Evolutionary conservation across 2,888 invertebrate species (phyloP).

Genomic region (Bombylius major): DNA sequence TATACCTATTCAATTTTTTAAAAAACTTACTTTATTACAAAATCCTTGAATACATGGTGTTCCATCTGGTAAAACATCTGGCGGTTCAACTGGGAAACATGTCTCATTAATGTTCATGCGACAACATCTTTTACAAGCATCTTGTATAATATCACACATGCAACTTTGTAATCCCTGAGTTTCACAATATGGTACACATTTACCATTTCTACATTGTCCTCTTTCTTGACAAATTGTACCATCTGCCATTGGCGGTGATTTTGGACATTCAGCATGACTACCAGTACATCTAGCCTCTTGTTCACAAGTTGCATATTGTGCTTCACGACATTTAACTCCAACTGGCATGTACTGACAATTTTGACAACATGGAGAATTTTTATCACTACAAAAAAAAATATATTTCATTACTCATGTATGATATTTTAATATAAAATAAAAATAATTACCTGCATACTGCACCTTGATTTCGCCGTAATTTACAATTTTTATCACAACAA

Average conservation of each 20-base stretch:
- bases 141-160: conserved; percentile 88
- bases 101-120: conserved; percentile 83
- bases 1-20: neutral
- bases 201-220: conserved; percentile 81
- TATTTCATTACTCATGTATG: neutral
- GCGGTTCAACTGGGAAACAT: conserved; percentile 78
- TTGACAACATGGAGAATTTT: conserved; percentile 91
- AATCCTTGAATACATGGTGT: conserved; percentile 95
- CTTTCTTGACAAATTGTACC: conserved; percentile 80
- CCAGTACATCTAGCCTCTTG: conserved; percentile 85
- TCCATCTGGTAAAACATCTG: conserved; percentile 81
- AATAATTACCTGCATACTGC: conserved; percentile 67
- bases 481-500: conserved; percentile 89
- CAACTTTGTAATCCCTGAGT: conserved; percentile 86
- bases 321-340: conserved; percentile 77
- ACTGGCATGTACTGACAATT: conserved; percentile 76
- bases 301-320: conserved; percentile 84
- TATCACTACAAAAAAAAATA: conserved; percentile 51
- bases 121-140: conserved; percentile 86
- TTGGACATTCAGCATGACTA: conserved; percentile 63
- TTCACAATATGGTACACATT: conserved; percentile 90
- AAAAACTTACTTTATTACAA: conserved; percentile 65
- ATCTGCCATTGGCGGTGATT: conserved; percentile 57
- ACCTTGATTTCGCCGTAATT: conserved; percentile 65
- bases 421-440: neutral